Evolutionary conservation across 2,888 invertebrate species (phyloP), one percentile per base, ranked within the genome.

Genomic region (Sinotaia quadrata): DNA sequence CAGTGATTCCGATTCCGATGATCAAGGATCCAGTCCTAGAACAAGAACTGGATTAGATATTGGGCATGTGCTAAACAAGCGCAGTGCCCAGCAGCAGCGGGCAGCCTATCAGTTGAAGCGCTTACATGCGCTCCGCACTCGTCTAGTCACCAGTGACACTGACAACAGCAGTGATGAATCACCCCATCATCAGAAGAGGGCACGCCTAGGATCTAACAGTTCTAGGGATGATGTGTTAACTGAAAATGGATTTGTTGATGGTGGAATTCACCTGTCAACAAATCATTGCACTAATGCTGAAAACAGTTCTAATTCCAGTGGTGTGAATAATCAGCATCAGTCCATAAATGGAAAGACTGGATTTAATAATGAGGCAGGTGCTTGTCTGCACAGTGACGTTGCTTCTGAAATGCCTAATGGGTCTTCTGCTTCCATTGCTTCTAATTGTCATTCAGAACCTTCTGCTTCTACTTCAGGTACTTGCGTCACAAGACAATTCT

Each of bases 81-180:
- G 34, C 4, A 52, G 37, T 21, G 67, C 60, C 52, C 66, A 61
- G 54, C 58, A 58, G 52, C 44, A 71, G 33, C 71, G 68, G 65
- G 59, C 62, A 12, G 67, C 62, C 27, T 65, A 69, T 41, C 72
- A 71, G 31, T 62, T 82, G 31, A 79, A 78, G 68, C 72, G 74
- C 57, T 67, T 81, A n/a, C 76, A 75, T 67, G 76, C 76, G 8
- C 67, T 82, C 8, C 72, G 81, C 37, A 71, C 76, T 27, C 71
- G 74, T 67, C 67, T 78, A 15, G 66, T 81, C 51, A 73, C 78
- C 12, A 79, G 77, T 71, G 81, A 81, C 21, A 75, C 77, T 0
- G 65, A 65, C 44, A 52, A 65, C 33, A 65, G 65, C 29, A 41
- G 54, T 41, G 62, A 62, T 5, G 63, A 54, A 5, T n/a, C 41